phyloP scores from a whole-genome alignment of 2,797 vertebrate genomes.

The Channallabes apus region DNA sequence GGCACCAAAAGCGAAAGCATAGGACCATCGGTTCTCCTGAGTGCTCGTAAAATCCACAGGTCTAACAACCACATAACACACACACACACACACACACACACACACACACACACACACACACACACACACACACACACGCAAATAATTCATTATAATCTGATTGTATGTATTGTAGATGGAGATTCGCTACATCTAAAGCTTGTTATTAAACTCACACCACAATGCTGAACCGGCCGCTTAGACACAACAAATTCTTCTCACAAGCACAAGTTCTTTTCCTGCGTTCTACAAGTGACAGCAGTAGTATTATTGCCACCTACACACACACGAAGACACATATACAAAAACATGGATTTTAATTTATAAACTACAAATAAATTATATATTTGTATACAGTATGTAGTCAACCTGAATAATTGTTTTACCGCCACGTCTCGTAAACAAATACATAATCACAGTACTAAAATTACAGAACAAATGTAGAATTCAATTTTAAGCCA shows the following conservation, averaged over 20 bases:
- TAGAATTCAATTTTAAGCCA: too few relatives aligned
- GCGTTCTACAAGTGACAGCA: background rate
- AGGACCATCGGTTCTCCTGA: slow-evolving; percentile 16
- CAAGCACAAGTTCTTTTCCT: background rate
- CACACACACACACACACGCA: slow-evolving; percentile 9
- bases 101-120: slow-evolving; percentile 14
- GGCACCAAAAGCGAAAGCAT: slow-evolving; percentile 5
- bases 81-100: background rate
- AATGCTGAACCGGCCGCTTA: background rate
- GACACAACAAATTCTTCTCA: background rate
- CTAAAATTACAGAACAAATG: too few relatives aligned
- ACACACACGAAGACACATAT: background rate
- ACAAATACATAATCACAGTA: too few relatives aligned
- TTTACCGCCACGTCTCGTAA: too few relatives aligned
- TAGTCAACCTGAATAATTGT: too few relatives aligned
- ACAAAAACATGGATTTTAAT: background rate
- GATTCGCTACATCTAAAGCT: background rate
- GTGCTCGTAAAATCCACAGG: slow-evolving; percentile 12
- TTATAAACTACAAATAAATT: background rate
- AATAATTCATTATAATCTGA: background rate
- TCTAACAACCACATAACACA: background rate
- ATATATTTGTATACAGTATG: background rate
- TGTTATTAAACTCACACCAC: slow-evolving; percentile 8
- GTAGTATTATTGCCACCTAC: background rate
- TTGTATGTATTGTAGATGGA: background rate